These are phyloP conservation scores for Catostomus latipinnis DNA, from an alignment of 2,797 vertebrate genomes.

Conservation along the genomic window DNA sequence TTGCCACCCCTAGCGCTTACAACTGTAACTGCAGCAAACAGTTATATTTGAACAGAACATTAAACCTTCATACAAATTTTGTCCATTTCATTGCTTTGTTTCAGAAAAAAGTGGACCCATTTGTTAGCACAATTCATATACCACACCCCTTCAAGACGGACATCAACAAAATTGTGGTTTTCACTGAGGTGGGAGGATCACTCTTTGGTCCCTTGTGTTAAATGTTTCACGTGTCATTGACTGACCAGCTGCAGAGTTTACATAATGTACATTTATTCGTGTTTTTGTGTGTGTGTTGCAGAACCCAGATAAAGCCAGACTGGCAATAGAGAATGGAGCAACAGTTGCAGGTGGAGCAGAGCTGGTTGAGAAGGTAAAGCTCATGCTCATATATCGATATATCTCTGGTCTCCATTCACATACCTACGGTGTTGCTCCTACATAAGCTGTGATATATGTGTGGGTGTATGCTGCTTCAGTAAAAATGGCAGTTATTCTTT, in stretches of 20 bases:
- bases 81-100: not conserved
- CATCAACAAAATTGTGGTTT: constrained; percentile 85
- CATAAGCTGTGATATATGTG: not conserved
- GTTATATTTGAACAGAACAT: not conserved
- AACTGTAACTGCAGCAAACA: not conserved
- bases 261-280: not conserved
- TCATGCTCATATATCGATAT: not conserved
- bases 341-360: constrained; percentile 49
- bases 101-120: constrained; percentile 90
- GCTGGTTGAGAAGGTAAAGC: constrained; percentile 58
- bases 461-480: not conserved
- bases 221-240: not conserved
- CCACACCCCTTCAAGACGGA: constrained; percentile 80
- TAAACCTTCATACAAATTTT: not conserved
- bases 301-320: constrained; percentile 54
- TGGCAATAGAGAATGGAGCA: constrained; percentile 53
- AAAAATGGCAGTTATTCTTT: not conserved
- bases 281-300: constrained; percentile 12
- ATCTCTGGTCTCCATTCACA: not conserved
- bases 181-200: constrained; percentile 84
- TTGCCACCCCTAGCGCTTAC: no score
- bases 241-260: not conserved
- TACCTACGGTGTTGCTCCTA: not conserved
- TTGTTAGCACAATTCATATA: constrained; percentile 81
- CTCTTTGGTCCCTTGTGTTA: not conserved